Conservation (phyloP, 2,888 invertebrate genomes). For the Brachypterus glaber region DNA sequence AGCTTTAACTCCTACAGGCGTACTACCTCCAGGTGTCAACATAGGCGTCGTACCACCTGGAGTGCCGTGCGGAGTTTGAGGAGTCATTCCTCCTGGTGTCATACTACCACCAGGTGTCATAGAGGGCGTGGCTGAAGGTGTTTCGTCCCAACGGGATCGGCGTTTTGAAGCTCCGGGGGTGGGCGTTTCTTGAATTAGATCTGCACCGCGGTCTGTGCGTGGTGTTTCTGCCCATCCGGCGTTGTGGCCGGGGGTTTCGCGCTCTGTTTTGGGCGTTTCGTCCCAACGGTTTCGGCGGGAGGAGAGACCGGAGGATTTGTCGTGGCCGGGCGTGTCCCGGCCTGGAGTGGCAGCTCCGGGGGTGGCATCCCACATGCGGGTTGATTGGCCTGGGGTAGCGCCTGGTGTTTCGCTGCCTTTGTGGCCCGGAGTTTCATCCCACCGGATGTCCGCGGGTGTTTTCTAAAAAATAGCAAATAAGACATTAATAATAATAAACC, state of each 20-base stretch:
- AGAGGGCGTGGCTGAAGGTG: slow-evolving; percentile 57
- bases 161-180: slow-evolving; percentile 93
- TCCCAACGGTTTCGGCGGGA: slow-evolving; percentile 96
- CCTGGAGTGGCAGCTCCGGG: slow-evolving; percentile 87
- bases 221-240: slow-evolving; percentile 99
- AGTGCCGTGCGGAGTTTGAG: slow-evolving; percentile 57
- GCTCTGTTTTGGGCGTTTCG: slow-evolving; percentile 95
- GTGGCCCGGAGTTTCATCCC: slow-evolving; percentile 95
- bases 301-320: slow-evolving; percentile 54
- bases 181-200: slow-evolving; percentile 70
- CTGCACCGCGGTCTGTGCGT: slow-evolving; percentile 69
- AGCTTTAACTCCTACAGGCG: slow-evolving; percentile 87
- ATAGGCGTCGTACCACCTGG: slow-evolving; percentile 53
- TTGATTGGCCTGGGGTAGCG: slow-evolving; percentile 81
- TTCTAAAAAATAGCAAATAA: too few relatives aligned
- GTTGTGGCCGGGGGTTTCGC: slow-evolving; percentile 88
- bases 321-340: slow-evolving; percentile 73
- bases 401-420: slow-evolving; percentile 74
- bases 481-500: too few relatives aligned
- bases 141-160: slow-evolving; percentile 96
- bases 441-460: slow-evolving; percentile 69
- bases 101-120: slow-evolving; percentile 47
- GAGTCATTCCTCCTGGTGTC: slow-evolving; percentile 55
- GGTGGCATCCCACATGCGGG: slow-evolving; percentile 94
- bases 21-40: slow-evolving; percentile 75